phyloP scores from a whole-genome alignment of 2,113 vertebrate species.

The Peromyscus polionotus region DNA sequence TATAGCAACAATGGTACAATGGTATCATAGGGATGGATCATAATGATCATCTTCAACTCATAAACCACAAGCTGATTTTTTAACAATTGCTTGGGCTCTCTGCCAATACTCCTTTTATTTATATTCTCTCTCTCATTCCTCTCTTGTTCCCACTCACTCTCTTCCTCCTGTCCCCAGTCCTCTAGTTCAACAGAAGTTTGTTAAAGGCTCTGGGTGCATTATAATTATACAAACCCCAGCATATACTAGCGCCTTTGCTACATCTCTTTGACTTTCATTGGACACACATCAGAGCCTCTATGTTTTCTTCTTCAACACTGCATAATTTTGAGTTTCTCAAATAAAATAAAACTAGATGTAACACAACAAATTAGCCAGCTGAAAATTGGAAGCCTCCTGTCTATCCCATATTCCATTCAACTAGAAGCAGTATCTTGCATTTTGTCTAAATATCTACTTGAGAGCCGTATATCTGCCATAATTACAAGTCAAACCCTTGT shows the following conservation, averaged over 20 bases:
- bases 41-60: slow-evolving; percentile 55
- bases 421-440: neutral
- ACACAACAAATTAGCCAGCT: neutral
- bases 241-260: neutral
- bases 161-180: neutral
- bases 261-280: neutral
- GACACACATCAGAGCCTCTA: neutral
- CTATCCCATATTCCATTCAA: neutral
- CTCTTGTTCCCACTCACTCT: neutral
- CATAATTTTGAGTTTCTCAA: neutral
- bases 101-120: neutral
- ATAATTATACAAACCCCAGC: neutral
- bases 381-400: neutral
- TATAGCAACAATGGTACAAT: slow-evolving; percentile 19
- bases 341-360: neutral
- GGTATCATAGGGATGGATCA: neutral
- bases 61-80: slow-evolving; percentile 2
- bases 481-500: neutral
- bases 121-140: neutral
- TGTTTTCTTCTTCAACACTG: neutral
- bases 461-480: neutral
- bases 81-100: slow-evolving; percentile 41
- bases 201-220: neutral
- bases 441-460: neutral
- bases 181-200: slow-evolving; percentile 37